A percentile compares a stretch with the other conserved stretches of the same genome.
phyloP scores from a whole-genome alignment of 2,888 invertebrate species.

The Nomada flava region DNA sequence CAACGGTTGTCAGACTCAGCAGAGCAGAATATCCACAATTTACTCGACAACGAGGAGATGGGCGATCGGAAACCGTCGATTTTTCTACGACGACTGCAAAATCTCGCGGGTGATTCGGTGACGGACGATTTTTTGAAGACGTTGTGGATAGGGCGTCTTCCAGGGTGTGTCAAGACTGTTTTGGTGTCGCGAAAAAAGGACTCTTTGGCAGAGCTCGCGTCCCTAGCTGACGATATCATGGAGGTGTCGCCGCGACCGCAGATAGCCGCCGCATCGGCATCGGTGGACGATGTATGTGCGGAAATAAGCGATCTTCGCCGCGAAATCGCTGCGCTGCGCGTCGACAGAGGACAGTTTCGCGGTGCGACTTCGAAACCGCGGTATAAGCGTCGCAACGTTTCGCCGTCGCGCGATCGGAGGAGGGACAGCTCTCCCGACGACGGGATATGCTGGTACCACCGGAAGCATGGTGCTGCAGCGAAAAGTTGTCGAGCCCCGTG shows the following conservation, averaged over 20 bases:
- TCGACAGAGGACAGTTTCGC: neutral
- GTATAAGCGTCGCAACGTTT: neutral
- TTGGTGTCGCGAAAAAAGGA: neutral
- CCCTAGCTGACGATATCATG: neutral
- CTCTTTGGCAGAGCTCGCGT: neutral
- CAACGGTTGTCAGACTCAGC: slow-evolving; percentile 1
- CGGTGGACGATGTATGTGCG: neutral
- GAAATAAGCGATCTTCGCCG: neutral
- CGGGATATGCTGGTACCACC: too few relatives aligned
- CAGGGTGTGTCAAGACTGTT: neutral
- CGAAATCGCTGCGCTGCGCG: slow-evolving; percentile 1
- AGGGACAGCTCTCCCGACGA: too few relatives aligned
- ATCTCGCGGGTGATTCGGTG: neutral
- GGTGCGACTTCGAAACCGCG: neutral
- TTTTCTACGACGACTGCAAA: neutral
- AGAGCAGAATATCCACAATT: neutral
- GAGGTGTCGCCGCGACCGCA: neutral
- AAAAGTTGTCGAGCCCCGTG: too few relatives aligned
- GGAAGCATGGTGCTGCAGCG: too few relatives aligned
- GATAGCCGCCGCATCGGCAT: neutral
- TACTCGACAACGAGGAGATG: slow-evolving; percentile 7
- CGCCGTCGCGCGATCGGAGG: neutral
- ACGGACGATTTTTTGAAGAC: neutral
- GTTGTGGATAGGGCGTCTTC: neutral
- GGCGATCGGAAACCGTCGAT: neutral